phyloP scores from a whole-genome alignment of 2,797 vertebrate genomes.

The Antennarius maculatus region DNA sequence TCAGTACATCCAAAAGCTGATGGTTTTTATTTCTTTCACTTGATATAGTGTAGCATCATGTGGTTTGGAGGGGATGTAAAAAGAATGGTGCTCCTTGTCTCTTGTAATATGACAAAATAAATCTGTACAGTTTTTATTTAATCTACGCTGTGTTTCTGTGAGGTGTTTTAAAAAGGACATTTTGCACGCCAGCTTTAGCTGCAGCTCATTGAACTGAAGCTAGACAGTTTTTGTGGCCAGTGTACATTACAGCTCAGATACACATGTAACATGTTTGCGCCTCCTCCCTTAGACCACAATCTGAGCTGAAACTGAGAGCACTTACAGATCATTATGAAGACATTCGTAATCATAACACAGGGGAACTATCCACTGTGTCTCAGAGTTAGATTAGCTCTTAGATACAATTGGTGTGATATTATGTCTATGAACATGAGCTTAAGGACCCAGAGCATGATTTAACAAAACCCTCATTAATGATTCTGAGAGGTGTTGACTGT shows the following conservation, averaged over 20 bases:
- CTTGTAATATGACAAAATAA: neutral
- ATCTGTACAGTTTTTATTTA: neutral
- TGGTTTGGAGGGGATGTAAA: neutral
- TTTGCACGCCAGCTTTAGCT: neutral
- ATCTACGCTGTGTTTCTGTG: too few relatives aligned
- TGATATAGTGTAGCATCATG: neutral
- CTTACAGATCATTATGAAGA: constrained; percentile 60
- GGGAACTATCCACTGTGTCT: constrained; percentile 23
- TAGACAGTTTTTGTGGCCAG: neutral
- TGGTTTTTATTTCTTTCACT: too few relatives aligned
- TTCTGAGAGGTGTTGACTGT: neutral
- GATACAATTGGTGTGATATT: constrained; percentile 24
- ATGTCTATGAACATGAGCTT: constrained; percentile 4
- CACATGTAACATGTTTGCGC: neutral
- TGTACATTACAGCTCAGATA: constrained; percentile 21
- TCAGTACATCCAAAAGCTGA: neutral
- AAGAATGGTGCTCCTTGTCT: neutral
- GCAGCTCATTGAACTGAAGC: constrained; percentile 4
- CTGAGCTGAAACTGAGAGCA: constrained; percentile 52
- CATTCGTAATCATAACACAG: constrained; percentile 25
- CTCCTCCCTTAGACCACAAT: constrained; percentile 36
- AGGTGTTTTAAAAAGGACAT: neutral
- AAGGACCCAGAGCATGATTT: neutral
- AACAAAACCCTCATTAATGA: neutral
- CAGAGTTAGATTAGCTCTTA: constrained; percentile 32